A percentile compares a stretch with the other conserved stretches of the same genome.
Evolutionary conservation across 2,888 invertebrate species (phyloP).

Genomic region (Heliconius charithonia): DNA sequence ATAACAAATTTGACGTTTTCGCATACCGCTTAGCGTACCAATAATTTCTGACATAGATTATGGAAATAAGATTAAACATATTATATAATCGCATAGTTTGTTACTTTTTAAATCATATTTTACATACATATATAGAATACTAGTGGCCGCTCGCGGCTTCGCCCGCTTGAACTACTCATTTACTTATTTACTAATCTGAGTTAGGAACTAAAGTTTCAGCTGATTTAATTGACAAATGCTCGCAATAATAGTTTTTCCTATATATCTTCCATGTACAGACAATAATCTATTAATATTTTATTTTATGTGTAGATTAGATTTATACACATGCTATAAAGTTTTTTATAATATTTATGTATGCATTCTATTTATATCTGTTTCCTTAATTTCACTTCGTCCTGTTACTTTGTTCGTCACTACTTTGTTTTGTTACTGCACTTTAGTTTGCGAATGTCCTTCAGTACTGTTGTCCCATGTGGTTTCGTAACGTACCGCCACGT

Average conservation of each 20-base stretch:
- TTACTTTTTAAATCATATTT: not conserved
- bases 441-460: not conserved
- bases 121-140: not conserved
- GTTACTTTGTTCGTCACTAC: too few species aligned
- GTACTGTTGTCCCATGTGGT: not conserved
- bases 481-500: not conserved
- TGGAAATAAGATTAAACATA: not conserved
- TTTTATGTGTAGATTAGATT: too few species aligned
- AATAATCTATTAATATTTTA: too few species aligned
- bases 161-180: too few species aligned
- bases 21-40: not conserved
- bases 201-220: too few species aligned
- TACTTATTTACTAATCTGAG: too few species aligned
- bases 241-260: too few species aligned
- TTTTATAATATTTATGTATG: not conserved
- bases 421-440: not conserved
- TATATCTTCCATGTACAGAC: too few species aligned
- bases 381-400: not conserved
- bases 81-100: not conserved
- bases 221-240: too few species aligned
- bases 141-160: too few species aligned
- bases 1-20: not conserved
- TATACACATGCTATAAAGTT: not conserved
- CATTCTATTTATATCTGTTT: not conserved
- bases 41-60: not conserved